Evolutionary conservation across 2,888 invertebrate species (phyloP).

Genomic region (Crossocerus cetratus): DNA sequence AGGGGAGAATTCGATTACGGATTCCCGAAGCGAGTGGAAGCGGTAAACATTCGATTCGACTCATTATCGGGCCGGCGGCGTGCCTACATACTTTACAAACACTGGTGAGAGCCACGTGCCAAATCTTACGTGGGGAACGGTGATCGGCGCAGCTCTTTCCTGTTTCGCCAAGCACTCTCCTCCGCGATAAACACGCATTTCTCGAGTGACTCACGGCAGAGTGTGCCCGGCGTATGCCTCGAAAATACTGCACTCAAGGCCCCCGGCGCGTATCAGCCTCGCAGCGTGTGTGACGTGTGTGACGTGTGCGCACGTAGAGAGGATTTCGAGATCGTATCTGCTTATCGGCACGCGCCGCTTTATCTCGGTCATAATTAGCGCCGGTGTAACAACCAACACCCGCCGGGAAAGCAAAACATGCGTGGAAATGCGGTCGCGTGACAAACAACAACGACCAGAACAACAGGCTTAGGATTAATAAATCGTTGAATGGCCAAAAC

Average conservation of each 20-base stretch:
- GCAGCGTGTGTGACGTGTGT: too few species aligned
- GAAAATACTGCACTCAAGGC: not conserved
- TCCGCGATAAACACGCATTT: not conserved
- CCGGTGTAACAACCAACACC: not conserved
- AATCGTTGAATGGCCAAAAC: too few species aligned
- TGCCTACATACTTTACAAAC: not conserved
- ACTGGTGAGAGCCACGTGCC: not conserved
- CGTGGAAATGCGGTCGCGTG: not conserved
- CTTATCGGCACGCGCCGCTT: slow-evolving; percentile 16
- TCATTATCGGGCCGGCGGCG: not conserved
- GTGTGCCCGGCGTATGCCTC: not conserved
- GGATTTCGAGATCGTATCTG: slow-evolving; percentile 12
- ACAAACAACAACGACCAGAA: not conserved
- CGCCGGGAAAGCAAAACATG: not conserved
- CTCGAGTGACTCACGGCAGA: not conserved
- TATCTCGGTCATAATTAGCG: slow-evolving; percentile 1
- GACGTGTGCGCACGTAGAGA: not conserved
- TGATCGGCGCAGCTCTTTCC: not conserved
- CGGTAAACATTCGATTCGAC: not conserved
- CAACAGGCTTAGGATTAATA: too few species aligned
- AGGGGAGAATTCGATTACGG: too few species aligned
- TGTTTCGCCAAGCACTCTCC: not conserved
- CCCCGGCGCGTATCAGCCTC: not conserved
- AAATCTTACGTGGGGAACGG: not conserved
- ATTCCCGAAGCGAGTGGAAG: too few species aligned